Percentiles rank a stretch among this genome's conserved stretches.
Evolutionary conservation across 1,140 invertebrate species (phyloP).

Genomic region (Copidosoma floridanum): DNA sequence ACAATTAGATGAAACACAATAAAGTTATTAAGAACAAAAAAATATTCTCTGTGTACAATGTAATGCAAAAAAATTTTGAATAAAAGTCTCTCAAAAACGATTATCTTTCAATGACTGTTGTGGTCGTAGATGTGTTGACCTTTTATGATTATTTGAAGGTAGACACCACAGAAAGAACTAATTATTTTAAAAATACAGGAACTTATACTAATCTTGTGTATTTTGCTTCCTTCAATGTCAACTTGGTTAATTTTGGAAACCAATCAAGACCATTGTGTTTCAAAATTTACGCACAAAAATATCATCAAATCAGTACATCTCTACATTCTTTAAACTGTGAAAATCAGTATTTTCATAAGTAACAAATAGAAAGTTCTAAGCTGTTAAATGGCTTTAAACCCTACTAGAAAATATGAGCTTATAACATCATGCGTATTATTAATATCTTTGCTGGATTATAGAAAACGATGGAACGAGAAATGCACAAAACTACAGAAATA

Average conservation of each 20-base stretch:
- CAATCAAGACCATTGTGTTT: neutral
- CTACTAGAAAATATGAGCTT: neutral
- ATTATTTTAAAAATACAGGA: conserved; percentile 16
- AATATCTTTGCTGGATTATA: neutral
- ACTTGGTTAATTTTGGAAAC: neutral
- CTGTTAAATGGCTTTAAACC: neutral
- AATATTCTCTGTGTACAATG: conserved; percentile 13
- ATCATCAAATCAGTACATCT: conserved; percentile 25
- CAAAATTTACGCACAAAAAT: conserved; percentile 24
- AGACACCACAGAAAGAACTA: neutral
- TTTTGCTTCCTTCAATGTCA: conserved; percentile 21
- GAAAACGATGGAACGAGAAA: neutral
- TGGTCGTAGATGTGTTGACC: conserved; percentile 4
- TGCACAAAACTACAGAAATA: neutral
- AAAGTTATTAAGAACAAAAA: conserved; percentile 13
- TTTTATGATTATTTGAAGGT: conserved; percentile 12
- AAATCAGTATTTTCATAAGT: conserved; percentile 20
- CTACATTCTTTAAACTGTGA: conserved; percentile 21
- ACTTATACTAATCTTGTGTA: conserved; percentile 8
- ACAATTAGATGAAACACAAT: too few species aligned
- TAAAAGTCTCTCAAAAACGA: conserved; percentile 20
- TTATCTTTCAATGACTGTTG: conserved; percentile 20
- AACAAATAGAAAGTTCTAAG: conserved; percentile 17
- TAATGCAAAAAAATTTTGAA: conserved; percentile 16
- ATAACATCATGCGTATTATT: neutral